Percentiles rank a stretch among this genome's conserved stretches.
Evolutionary conservation across 2,888 invertebrate genomes (phyloP).

Genomic region (Chrysopilus asiliformis): DNA sequence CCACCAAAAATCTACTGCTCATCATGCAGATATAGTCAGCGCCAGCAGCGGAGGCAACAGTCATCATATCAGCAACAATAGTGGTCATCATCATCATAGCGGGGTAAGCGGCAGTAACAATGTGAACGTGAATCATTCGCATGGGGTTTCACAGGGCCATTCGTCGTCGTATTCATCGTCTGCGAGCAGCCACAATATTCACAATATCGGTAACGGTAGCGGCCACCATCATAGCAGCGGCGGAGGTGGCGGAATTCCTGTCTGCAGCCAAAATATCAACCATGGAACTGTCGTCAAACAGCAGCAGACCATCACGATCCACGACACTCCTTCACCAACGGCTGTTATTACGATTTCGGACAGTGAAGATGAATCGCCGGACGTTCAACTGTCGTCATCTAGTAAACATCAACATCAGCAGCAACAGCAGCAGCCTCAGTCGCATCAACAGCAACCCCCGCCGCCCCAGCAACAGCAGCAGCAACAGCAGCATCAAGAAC

Average conservation of each 20-base stretch:
- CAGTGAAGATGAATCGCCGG: slow-evolving; percentile 74
- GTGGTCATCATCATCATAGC: slow-evolving; percentile 1
- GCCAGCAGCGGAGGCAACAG: slow-evolving; percentile 15
- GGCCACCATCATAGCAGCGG: slow-evolving; percentile 20
- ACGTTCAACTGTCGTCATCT: slow-evolving; percentile 18
- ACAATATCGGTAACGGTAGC: slow-evolving; percentile 12
- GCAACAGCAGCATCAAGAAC: slow-evolving; percentile 18
- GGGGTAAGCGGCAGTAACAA: slow-evolving; percentile 13
- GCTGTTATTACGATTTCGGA: slow-evolving; percentile 93
- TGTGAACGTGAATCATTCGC: slow-evolving; percentile 8
- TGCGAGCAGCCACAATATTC: slow-evolving; percentile 5
- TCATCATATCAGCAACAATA: neutral
- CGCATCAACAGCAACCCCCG: slow-evolving; percentile 24
- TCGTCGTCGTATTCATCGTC: slow-evolving; percentile 19
- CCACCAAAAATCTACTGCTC: slow-evolving; percentile 10
- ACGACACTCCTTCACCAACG: slow-evolving; percentile 89
- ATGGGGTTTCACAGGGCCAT: slow-evolving; percentile 19
- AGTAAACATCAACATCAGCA: slow-evolving; percentile 13
- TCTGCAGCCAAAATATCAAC: slow-evolving; percentile 11
- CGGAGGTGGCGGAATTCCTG: slow-evolving; percentile 19
- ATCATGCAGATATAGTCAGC: slow-evolving; percentile 14
- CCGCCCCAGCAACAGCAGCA: slow-evolving; percentile 10
- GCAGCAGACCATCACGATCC: slow-evolving; percentile 85
- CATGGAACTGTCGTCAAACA: slow-evolving; percentile 28
- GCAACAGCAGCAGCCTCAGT: slow-evolving; percentile 21